Percentiles rank a stretch among this genome's conserved stretches.
Evolutionary conservation across 2,797 vertebrate species (phyloP).

Genomic region (Miichthys miiuy): DNA sequence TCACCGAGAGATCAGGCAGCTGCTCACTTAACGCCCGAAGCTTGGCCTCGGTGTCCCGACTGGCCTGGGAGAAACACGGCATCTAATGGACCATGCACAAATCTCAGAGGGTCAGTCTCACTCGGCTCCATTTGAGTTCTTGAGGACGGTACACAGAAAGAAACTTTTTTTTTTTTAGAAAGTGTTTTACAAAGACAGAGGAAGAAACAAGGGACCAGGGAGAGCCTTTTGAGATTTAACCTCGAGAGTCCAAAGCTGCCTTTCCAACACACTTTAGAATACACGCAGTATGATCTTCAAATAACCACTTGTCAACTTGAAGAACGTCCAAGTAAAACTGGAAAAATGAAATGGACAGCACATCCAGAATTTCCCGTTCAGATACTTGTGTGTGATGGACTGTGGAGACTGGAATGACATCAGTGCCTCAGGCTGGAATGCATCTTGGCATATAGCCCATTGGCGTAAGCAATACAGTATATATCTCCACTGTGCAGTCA

Average conservation of each 20-base stretch:
- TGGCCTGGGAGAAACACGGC: conserved; percentile 21
- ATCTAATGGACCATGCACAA: conserved; percentile 46
- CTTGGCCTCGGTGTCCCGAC: background rate
- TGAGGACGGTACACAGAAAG: conserved; percentile 28
- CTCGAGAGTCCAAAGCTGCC: conserved; percentile 69
- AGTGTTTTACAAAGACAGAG: conserved; percentile 34
- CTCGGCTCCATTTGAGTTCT: conserved; percentile 29
- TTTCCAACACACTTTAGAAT: conserved; percentile 48
- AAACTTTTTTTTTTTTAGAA: conserved; percentile 7
- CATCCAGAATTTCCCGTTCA: conserved; percentile 32
- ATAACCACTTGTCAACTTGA: conserved; percentile 57
- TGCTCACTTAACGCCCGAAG: conserved; percentile 89
- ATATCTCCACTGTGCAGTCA: conserved; percentile 46
- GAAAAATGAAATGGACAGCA: conserved; percentile 32
- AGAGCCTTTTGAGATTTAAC: conserved; percentile 44
- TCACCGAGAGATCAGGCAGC: conserved; percentile 94
- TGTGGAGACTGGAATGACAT: conserved; percentile 39
- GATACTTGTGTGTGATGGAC: conserved; percentile 37
- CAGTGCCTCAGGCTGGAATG: conserved; percentile 36
- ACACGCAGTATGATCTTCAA: conserved; percentile 57
- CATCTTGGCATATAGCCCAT: conserved; percentile 20
- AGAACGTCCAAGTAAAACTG: conserved; percentile 28
- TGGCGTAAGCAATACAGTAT: conserved; percentile 59
- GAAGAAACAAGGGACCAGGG: conserved; percentile 19
- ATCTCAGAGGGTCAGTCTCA: conserved; percentile 48